Evolutionary conservation across 2,113 vertebrate genomes (phyloP).

Genomic region (Cynocephalus volans): DNA sequence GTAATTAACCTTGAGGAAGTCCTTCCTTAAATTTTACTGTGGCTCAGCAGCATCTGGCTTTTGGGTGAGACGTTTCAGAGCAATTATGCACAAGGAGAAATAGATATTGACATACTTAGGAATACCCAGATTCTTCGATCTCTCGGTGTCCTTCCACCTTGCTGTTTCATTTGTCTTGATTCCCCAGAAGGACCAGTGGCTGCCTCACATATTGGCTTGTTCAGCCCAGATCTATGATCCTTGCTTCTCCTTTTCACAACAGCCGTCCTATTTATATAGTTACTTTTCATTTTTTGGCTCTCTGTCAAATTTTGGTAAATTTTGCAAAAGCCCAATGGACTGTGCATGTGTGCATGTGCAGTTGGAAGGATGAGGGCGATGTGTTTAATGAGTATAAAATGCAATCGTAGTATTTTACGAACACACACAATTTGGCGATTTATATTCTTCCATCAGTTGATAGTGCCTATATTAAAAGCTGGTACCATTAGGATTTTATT

Average conservation of each 20-base stretch:
- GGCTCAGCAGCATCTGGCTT: slow-evolving; percentile 70
- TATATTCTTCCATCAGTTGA: neutral
- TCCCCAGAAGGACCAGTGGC: slow-evolving; percentile 2
- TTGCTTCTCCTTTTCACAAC: slow-evolving; percentile 69
- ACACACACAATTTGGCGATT: neutral
- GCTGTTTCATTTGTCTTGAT: slow-evolving; percentile 83
- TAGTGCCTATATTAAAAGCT: neutral
- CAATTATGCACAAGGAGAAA: slow-evolving; percentile 83
- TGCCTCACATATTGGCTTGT: slow-evolving; percentile 76
- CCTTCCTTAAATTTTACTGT: slow-evolving; percentile 71
- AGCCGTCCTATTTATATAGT: neutral
- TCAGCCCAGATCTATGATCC: slow-evolving; percentile 80
- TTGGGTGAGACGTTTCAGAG: slow-evolving; percentile 80
- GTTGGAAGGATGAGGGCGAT: neutral
- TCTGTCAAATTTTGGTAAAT: neutral
- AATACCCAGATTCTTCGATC: slow-evolving; percentile 83
- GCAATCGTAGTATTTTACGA: neutral
- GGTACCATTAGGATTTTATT: neutral
- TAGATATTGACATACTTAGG: slow-evolving; percentile 84
- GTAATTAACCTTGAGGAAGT: slow-evolving; percentile 64
- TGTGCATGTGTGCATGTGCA: neutral
- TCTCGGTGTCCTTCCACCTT: slow-evolving; percentile 74
- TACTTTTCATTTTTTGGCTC: neutral
- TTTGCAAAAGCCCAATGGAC: neutral
- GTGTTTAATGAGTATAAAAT: neutral